Base-by-base conservation (phyloP, 2,113 vertebrate genomes). In the Puntigrus tetrazona region DNA sequence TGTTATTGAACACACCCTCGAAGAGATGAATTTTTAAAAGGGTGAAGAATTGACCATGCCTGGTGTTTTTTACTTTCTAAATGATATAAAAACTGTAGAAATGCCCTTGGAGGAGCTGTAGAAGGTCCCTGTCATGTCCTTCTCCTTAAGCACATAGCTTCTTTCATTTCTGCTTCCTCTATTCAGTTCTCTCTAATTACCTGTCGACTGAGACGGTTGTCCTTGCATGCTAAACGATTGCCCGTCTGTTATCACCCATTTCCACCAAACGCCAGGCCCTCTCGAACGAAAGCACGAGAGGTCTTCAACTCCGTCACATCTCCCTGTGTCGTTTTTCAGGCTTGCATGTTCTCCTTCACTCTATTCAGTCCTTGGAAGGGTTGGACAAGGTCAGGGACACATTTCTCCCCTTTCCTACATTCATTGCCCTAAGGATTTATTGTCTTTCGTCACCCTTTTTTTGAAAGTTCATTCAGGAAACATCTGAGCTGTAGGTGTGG, bases 241-340 rank as follows among this genome's bases (percentile, higher is more conserved):
- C 18, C 36, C 18, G 20, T 41, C 77, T 85, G 84, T 84, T 84
- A 78, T 50, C 83, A 55, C 83, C 74, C 36, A 47, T 73, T 41
- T 57, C 52, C 34, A 80, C 20, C 4, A 22, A 47, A 4, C 29
- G 22, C 27, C 20, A 50, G 78, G 59, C 41, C 61, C n/a, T 34
- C 61, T 81, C 29, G 29, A 25, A 27, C 27, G 34, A 63, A 63
- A 25, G 52, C 76, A 78, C 6, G 13, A 59, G 34, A 47, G 27
- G 31, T 81, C 63, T 65, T 59, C 72, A 18, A 59, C 61, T n/a
- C 22, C 41, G 20, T 81, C 47, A 29, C 25, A 5, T 31, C 36
- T 34, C 29, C 7, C 27, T 67, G 43, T 78, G n/a, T 72, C 65
- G 34, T 85, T 73, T 38, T 55, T 36, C 84, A 73, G 25, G 10